These are phyloP conservation scores for Alethe diademata DNA, from an alignment of 2,113 vertebrate species.

Conservation along the genomic window DNA sequence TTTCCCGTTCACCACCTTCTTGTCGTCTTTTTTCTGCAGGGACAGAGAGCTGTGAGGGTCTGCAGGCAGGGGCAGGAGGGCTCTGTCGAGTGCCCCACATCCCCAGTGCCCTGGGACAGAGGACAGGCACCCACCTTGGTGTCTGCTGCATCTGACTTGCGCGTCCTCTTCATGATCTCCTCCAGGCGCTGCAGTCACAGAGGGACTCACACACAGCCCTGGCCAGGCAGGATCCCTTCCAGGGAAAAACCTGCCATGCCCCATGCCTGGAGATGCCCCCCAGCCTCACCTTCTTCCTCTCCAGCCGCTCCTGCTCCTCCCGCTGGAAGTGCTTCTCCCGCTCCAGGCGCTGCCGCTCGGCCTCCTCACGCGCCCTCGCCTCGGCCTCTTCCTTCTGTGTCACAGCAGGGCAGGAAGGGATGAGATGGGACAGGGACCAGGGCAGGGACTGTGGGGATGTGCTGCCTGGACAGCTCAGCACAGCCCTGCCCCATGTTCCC, in stretches of 20 bases:
- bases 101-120: accelerated
- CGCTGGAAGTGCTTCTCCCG: conserved; percentile 96
- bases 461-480: background rate
- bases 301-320: conserved; percentile 94
- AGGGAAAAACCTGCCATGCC: background rate
- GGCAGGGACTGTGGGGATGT: background rate
- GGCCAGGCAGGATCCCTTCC: background rate
- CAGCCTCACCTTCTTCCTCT: conserved; percentile 88
- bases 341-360: conserved; percentile 88
- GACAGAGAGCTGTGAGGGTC: background rate
- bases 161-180: conserved; percentile 98
- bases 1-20: conserved; percentile 76
- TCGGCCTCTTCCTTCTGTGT: conserved; percentile 89
- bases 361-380: conserved; percentile 84
- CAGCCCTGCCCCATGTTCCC: background rate
- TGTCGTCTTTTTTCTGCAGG: conserved; percentile 81
- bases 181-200: conserved; percentile 84
- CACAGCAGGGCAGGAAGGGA: background rate
- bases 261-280: accelerated
- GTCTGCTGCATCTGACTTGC: conserved; percentile 84
- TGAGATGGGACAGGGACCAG: accelerated
- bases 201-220: background rate
- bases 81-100: background rate
- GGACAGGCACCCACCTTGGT: conserved; percentile 76
- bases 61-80: background rate